phyloP scores from a whole-genome alignment of 1,140 invertebrate genomes.

The Meloidogyne exigua region DNA sequence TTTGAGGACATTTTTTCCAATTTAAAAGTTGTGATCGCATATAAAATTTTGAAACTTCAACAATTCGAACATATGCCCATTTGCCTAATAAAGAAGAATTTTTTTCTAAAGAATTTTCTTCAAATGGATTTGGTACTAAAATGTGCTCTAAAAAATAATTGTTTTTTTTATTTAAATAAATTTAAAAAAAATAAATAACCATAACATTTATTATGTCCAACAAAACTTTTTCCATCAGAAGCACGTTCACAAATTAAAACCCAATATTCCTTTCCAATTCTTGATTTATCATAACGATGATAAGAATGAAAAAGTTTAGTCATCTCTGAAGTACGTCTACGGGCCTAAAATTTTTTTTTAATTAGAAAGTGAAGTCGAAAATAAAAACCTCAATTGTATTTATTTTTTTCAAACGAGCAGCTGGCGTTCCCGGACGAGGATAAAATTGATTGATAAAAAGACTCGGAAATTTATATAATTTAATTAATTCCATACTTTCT shows the following conservation, averaged over 20 bases:
- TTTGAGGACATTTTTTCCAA: background rate
- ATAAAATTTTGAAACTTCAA: slow-evolving; percentile 54
- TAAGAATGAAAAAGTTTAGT: slow-evolving; percentile 90
- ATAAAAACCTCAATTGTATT: slow-evolving; percentile 75
- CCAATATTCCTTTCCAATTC: slow-evolving; percentile 75
- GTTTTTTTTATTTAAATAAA: background rate
- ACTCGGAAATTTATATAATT: slow-evolving; percentile 84
- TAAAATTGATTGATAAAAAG: slow-evolving; percentile 94
- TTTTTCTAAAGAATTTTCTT: background rate
- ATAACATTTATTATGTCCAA: slow-evolving; percentile 92
- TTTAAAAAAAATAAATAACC: slow-evolving; percentile 59
- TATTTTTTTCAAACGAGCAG: slow-evolving; percentile 80
- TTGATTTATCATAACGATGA: slow-evolving; percentile 74
- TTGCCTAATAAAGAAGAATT: slow-evolving; percentile 36
- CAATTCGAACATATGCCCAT: slow-evolving; percentile 50
- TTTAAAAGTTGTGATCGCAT: slow-evolving; percentile 44
- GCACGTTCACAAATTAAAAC: slow-evolving; percentile 90
- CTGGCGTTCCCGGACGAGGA: slow-evolving; percentile 88
- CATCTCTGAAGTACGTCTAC: slow-evolving; percentile 80
- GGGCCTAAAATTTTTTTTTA: slow-evolving; percentile 72
- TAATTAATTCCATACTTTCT: slow-evolving; percentile 80
- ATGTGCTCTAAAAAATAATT: slow-evolving; percentile 71
- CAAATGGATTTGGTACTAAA: slow-evolving; percentile 42
- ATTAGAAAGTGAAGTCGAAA: background rate
- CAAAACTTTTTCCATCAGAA: slow-evolving; percentile 83